phyloP scores from a whole-genome alignment of 1,140 invertebrate genomes.

The Procambarus virginalis region DNA sequence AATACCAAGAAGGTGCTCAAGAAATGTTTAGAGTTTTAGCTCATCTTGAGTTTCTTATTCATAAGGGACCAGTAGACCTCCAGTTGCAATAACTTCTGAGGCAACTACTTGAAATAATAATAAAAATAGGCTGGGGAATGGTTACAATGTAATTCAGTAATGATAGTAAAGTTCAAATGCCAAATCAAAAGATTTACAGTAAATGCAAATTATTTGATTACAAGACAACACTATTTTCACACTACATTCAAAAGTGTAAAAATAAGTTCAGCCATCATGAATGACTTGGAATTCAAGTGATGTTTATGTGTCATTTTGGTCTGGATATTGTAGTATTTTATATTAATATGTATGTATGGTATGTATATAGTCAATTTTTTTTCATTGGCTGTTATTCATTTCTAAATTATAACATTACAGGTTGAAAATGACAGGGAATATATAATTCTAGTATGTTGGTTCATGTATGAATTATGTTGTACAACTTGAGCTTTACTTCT shows the following conservation, averaged over 20 bases:
- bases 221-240: too few species aligned
- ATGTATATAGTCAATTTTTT: too few species aligned
- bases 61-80: constrained; percentile 35
- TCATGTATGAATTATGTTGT: too few species aligned
- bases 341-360: too few species aligned
- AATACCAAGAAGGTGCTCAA: constrained; percentile 60
- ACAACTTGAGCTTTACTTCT: too few species aligned
- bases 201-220: background rate
- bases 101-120: constrained; percentile 7
- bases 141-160: background rate
- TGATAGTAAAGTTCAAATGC: background rate
- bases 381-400: too few species aligned
- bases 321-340: too few species aligned
- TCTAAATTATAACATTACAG: too few species aligned
- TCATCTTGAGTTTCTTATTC: constrained; percentile 62
- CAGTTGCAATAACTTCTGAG: constrained; percentile 31
- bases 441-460: too few species aligned
- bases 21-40: constrained; percentile 64
- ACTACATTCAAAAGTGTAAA: too few species aligned
- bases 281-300: background rate
- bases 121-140: background rate
- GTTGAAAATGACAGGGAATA: too few species aligned
- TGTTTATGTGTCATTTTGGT: too few species aligned
- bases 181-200: background rate
- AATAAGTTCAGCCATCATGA: background rate